A percentile compares a stretch with the other conserved stretches of the same genome.
Conservation (phyloP, 2,113 vertebrate genomes). For the Callopanchax toddi region DNA sequence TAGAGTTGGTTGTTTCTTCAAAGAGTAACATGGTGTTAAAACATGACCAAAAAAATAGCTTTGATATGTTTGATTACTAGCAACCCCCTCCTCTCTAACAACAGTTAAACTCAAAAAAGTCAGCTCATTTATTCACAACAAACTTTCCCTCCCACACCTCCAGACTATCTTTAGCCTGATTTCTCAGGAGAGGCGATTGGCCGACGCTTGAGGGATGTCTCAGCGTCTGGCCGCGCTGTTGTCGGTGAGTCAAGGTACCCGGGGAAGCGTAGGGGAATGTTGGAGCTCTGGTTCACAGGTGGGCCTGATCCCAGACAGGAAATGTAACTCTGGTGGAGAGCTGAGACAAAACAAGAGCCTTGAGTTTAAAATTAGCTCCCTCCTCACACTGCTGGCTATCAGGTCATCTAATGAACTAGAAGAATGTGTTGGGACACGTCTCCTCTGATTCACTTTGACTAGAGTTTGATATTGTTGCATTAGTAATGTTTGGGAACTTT, state of each 20-base stretch:
- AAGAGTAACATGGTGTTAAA: no score
- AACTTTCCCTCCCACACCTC: constrained; percentile 8
- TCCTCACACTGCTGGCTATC: constrained; percentile 18
- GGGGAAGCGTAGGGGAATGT: constrained; percentile 37
- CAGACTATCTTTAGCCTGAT: constrained; percentile 64
- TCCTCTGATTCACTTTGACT: constrained; percentile 21
- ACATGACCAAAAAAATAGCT: no score
- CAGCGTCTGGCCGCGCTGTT: constrained; percentile 51
- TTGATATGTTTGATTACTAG: neutral
- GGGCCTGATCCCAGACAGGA: constrained; percentile 62
- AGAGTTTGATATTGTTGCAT: constrained; percentile 18
- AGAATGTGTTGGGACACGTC: constrained; percentile 14
- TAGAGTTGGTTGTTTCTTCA: no score
- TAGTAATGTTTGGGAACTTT: constrained; percentile 22
- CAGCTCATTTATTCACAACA: no score
- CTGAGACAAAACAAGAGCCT: constrained; percentile 55
- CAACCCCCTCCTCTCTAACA: neutral
- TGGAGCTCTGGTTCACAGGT: constrained; percentile 59
- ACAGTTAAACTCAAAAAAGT: no score
- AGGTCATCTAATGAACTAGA: constrained; percentile 7
- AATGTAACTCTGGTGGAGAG: constrained; percentile 43
- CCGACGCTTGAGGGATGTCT: constrained; percentile 33
- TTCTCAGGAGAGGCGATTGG: constrained; percentile 60
- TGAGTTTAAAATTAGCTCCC: constrained; percentile 51
- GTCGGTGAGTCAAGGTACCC: constrained; percentile 66